Base-by-base conservation (phyloP, 2,888 invertebrate species). In the Dastarcus helophoroides region DNA sequence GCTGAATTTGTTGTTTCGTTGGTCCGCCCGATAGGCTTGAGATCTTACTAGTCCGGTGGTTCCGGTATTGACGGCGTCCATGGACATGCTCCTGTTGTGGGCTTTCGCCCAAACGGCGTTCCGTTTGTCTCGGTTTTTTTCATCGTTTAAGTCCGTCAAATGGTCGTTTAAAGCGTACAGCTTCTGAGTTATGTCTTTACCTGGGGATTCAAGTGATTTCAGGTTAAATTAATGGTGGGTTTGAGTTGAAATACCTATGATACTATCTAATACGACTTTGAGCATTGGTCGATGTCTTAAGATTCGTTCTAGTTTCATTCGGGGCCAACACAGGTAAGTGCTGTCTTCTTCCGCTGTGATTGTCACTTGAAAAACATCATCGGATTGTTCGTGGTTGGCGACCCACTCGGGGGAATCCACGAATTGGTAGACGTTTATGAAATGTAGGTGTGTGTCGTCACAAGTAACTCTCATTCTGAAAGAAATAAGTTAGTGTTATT, bases 341-440 rank as follows among this genome's bases (percentile, higher is more conserved):
- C 79, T 73, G 44, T 76, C 73, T 54, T 85, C 84, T 53, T 79
- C 79, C 7, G 85, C 85, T 26, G 78, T 71, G 48, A 82, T 76
- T 36, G 78, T 77, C 49, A 81, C 81, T 74, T 85, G 80, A 58
- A 80, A 81, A 56, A 80, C 73, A 50, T 80, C 78, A 48, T 80
- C 79, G 29, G 79, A 76, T 53, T 78, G 78, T 50, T 79, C 78
- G 48, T 79, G 73, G 54, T 78, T 79, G 31, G 80, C 79, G 48
- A 86, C 85, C 81, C 85, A 86, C 63, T 88, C 86, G 1, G 85
- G 85, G n/a, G 85, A 85, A 60, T 86, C 86, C 37, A 88, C 73
- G 58, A 88, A 88, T 63, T 88, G 84, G 57, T 81, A 81, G 37
- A 76, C 71, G 50, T 75, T 73, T 48, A 86, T 78, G 59, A 73